Conservation (phyloP, 2,113 vertebrate genomes). For the Indicator indicator region DNA sequence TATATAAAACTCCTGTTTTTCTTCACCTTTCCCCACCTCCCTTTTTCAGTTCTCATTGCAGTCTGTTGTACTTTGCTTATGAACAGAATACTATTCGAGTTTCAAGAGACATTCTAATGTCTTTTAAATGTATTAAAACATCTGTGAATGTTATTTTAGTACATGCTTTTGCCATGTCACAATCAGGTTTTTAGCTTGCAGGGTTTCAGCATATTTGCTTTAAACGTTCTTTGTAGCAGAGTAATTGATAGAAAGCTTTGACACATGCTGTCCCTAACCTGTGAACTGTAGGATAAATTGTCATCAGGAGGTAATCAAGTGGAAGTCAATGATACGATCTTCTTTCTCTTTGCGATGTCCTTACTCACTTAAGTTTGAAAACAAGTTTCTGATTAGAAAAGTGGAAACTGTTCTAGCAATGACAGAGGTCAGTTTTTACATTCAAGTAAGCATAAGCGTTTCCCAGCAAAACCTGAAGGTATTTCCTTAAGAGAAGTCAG, state of each 20-base stretch:
- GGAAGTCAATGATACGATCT: neutral
- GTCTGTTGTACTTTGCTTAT: neutral
- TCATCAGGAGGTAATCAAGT: neutral
- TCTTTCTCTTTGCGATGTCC: neutral
- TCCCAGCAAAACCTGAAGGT: neutral
- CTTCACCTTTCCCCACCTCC: neutral
- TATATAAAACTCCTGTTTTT: neutral
- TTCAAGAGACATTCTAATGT: neutral
- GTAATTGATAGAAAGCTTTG: neutral
- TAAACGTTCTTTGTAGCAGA: neutral
- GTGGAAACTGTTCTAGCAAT: neutral
- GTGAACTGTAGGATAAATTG: neutral
- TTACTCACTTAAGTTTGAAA: neutral
- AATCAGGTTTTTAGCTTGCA: neutral
- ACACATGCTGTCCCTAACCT: neutral
- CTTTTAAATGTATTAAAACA: conserved; percentile 5
- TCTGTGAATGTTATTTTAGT: neutral
- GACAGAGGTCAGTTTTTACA: neutral
- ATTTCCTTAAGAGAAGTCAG: neutral
- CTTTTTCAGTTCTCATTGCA: neutral
- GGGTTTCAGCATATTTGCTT: neutral
- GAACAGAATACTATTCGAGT: neutral
- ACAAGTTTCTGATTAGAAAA: neutral
- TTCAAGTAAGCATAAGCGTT: neutral
- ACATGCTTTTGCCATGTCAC: neutral